Conservation (phyloP, 1,140 invertebrate species). For the Cydia strobilella region DNA sequence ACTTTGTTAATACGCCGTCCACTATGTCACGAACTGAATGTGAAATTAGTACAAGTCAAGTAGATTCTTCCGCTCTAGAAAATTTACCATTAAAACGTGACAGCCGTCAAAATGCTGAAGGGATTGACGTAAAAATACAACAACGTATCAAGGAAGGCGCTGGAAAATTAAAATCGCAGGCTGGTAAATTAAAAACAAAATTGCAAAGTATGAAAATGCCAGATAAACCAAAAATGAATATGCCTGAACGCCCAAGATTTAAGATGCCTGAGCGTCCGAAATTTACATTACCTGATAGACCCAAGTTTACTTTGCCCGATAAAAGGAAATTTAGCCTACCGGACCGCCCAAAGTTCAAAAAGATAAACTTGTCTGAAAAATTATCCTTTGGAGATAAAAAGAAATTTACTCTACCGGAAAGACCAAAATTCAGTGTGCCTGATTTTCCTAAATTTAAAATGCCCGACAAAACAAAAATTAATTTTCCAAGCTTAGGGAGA, state of each 20-base stretch:
- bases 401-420: conserved; percentile 80
- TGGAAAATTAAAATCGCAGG: conserved; percentile 81
- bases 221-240: conserved; percentile 78
- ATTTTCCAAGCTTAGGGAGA: conserved; percentile 72
- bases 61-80: conserved; percentile 83
- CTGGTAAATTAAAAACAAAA: conserved; percentile 82
- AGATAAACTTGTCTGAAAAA: conserved; percentile 81
- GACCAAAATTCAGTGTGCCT: conserved; percentile 82
- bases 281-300: conserved; percentile 80
- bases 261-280: conserved; percentile 82
- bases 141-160: conserved; percentile 80
- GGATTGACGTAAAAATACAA: conserved; percentile 73
- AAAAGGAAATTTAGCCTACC: conserved; percentile 81
- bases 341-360: conserved; percentile 82
- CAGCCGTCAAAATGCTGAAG: conserved; percentile 78
- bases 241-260: conserved; percentile 80
- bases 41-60: conserved; percentile 85
- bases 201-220: conserved; percentile 82
- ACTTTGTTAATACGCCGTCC: conserved; percentile 78
- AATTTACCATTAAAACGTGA: conserved; percentile 83
- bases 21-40: conserved; percentile 83
- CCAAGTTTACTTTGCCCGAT: conserved; percentile 81
- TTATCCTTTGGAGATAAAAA: conserved; percentile 80
- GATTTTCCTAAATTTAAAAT: conserved; percentile 83
- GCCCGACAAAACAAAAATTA: conserved; percentile 82